These are phyloP conservation scores for Lordiphosa stackelbergi DNA, from an alignment of 1,140 invertebrate species.

Conservation along the genomic window DNA sequence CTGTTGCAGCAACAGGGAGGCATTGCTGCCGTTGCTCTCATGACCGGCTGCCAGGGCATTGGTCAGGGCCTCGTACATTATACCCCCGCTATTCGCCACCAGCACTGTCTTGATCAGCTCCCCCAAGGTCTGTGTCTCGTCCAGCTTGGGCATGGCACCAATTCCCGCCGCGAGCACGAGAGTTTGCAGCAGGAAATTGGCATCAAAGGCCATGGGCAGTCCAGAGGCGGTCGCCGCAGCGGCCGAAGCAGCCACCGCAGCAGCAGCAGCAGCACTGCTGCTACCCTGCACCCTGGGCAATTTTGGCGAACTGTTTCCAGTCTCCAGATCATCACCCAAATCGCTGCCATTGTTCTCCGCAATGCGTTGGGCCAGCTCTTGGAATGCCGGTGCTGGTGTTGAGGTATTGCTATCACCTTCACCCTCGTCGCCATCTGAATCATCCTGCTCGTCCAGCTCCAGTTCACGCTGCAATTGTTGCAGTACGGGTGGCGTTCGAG, in stretches of 20 bases:
- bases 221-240: slow-evolving; percentile 10
- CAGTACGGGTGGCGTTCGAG: slow-evolving; percentile 49
- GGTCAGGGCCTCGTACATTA: slow-evolving; percentile 79
- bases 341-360: slow-evolving; percentile 62
- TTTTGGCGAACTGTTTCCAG: slow-evolving; percentile 42
- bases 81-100: slow-evolving; percentile 58
- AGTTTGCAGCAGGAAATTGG: slow-evolving; percentile 73
- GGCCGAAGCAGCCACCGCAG: slow-evolving; percentile 45
- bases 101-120: slow-evolving; percentile 81
- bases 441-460: slow-evolving; percentile 79
- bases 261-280: slow-evolving; percentile 48
- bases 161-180: slow-evolving; percentile 59
- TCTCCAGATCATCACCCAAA: slow-evolving; percentile 52
- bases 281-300: slow-evolving; percentile 14
- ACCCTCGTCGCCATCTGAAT: slow-evolving; percentile 57
- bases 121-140: slow-evolving; percentile 78
- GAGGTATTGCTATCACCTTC: slow-evolving; percentile 64
- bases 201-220: slow-evolving; percentile 57
- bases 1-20: slow-evolving; percentile 39
- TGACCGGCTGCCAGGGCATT: slow-evolving; percentile 50
- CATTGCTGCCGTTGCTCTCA: slow-evolving; percentile 46
- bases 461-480: slow-evolving; percentile 77
- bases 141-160: slow-evolving; percentile 50
- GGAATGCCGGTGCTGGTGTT: slow-evolving; percentile 41
- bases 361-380: slow-evolving; percentile 32